Conservation (phyloP, 1,140 invertebrate species). For the Lasioglossum baleicum region DNA sequence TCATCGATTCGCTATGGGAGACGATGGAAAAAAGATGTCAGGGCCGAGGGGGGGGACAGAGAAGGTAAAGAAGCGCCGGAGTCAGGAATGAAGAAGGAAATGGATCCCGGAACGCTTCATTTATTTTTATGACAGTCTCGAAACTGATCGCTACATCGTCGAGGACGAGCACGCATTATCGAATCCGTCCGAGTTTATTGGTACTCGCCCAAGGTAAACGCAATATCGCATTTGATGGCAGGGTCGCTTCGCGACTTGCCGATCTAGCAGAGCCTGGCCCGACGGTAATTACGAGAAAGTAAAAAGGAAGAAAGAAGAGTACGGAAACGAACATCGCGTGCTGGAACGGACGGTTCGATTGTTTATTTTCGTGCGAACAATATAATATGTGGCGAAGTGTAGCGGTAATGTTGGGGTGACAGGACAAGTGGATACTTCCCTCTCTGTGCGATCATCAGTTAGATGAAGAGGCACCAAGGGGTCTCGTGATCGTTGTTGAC, state of each 20-base stretch:
- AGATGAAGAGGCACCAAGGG: slow-evolving; percentile 63
- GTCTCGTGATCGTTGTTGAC: slow-evolving; percentile 64
- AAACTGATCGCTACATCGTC: slow-evolving; percentile 43
- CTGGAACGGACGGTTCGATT: slow-evolving; percentile 45
- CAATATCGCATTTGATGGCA: slow-evolving; percentile 49
- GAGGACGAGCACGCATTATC: slow-evolving; percentile 43
- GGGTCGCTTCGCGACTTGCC: slow-evolving; percentile 32
- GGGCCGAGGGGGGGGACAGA: not conserved
- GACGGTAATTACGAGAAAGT: not conserved
- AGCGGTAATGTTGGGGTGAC: slow-evolving; percentile 61
- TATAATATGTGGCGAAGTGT: slow-evolving; percentile 43
- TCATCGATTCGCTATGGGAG: not conserved
- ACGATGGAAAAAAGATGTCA: not conserved
- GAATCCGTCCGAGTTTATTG: slow-evolving; percentile 35
- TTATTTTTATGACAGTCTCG: slow-evolving; percentile 54
- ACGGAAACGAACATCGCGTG: not conserved
- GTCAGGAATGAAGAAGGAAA: slow-evolving; percentile 37
- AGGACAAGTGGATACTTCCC: slow-evolving; percentile 71
- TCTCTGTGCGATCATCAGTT: slow-evolving; percentile 65
- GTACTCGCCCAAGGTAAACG: slow-evolving; percentile 35
- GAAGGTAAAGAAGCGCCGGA: slow-evolving; percentile 19
- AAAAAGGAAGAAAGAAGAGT: not conserved
- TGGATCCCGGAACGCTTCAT: slow-evolving; percentile 50
- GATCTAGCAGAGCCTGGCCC: not conserved
- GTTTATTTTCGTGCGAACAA: slow-evolving; percentile 67